Conservation (phyloP, 2,888 invertebrate species). For the Hypomecis punctinalis region DNA sequence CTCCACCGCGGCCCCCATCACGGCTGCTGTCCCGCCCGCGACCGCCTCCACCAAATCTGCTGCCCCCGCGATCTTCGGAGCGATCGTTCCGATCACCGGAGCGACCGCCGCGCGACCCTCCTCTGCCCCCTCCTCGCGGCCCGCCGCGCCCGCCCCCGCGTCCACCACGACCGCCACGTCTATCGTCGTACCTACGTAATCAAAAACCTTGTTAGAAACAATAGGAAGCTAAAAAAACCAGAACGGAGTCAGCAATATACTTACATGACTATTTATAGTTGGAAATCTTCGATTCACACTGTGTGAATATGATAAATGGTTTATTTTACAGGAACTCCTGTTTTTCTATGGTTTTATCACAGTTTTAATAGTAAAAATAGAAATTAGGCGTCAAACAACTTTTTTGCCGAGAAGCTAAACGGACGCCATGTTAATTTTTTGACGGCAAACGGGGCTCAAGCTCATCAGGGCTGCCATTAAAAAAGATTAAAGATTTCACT, state of each 20-base stretch:
- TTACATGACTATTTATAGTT: conserved; percentile 58
- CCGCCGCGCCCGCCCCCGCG: conserved; percentile 67
- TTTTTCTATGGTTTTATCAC: conserved; percentile 20
- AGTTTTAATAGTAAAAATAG: conserved; percentile 18
- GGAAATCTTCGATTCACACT: conserved; percentile 22
- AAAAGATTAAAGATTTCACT: background rate
- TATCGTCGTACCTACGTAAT: conserved; percentile 79
- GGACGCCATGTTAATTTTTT: conserved; percentile 55
- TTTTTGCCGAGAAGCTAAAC: conserved; percentile 36
- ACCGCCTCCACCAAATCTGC: conserved; percentile 60
- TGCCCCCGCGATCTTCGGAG: conserved; percentile 74
- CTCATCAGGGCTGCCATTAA: background rate
- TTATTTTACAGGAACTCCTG: conserved; percentile 15
- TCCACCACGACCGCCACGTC: conserved; percentile 79
- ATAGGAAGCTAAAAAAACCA: conserved; percentile 28
- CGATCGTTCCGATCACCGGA: conserved; percentile 65
- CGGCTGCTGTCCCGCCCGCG: conserved; percentile 57
- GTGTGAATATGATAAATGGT: conserved; percentile 7
- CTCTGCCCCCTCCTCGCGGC: conserved; percentile 65
- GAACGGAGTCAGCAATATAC: conserved; percentile 43
- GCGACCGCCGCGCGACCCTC: conserved; percentile 67
- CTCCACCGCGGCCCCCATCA: conserved; percentile 62
- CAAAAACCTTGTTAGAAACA: conserved; percentile 34
- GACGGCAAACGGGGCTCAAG: conserved; percentile 8
- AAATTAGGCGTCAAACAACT: conserved; percentile 12